Conservation (phyloP, 2,888 invertebrate genomes). For the Bellardia pandia region DNA sequence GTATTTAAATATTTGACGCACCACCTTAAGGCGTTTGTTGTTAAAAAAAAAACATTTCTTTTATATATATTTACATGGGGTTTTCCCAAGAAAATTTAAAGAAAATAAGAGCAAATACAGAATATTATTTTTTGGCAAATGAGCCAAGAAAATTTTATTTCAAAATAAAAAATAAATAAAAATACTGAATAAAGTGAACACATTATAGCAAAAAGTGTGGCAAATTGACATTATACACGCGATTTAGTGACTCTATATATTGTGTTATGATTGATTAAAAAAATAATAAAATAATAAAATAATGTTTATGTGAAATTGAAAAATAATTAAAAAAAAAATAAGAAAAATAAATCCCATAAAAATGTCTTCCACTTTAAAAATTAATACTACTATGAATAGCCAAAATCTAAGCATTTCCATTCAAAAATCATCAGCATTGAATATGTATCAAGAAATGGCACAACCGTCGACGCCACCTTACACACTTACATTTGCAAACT, state of each 20-base stretch:
- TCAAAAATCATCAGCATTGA: constrained; percentile 62
- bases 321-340: constrained; percentile 24
- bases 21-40: constrained; percentile 42
- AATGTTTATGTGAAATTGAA: constrained; percentile 4
- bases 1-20: constrained; percentile 49
- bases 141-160: constrained; percentile 60
- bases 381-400: constrained; percentile 73
- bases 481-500: constrained; percentile 49
- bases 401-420: constrained; percentile 75
- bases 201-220: constrained; percentile 59
- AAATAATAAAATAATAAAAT: constrained; percentile 14
- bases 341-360: constrained; percentile 17
- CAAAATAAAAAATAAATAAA: constrained; percentile 41
- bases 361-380: constrained; percentile 79
- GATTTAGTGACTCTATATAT: constrained; percentile 33
- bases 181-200: constrained; percentile 41
- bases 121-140: constrained; percentile 48
- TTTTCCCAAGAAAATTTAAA: constrained; percentile 82
- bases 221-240: constrained; percentile 71
- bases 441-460: constrained; percentile 67
- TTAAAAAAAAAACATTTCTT: constrained; percentile 30
- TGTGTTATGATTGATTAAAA: constrained; percentile 56
- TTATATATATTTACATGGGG: constrained; percentile 77
- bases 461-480: constrained; percentile 69
- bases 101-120: constrained; percentile 68